Evolutionary conservation across 1,140 invertebrate genomes (phyloP).

Genomic region (Papilio machaon): DNA sequence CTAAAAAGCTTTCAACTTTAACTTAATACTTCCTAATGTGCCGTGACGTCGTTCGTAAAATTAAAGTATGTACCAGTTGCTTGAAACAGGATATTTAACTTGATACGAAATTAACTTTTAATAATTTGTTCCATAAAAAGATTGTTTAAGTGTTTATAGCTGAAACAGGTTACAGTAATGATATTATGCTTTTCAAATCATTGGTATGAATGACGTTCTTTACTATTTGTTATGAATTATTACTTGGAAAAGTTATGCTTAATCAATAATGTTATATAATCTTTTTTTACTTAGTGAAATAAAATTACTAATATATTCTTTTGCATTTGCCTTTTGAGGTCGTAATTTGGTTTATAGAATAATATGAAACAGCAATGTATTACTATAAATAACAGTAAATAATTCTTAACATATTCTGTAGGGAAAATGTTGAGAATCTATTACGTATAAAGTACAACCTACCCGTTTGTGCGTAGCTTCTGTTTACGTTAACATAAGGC

Average conservation of each 20-base stretch:
- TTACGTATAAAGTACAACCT: conserved; percentile 6
- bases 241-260: too few relatives aligned
- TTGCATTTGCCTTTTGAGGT: background rate
- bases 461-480: conserved; percentile 9
- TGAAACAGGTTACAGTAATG: background rate
- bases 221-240: too few relatives aligned
- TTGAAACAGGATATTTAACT: background rate
- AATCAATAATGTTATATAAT: too few relatives aligned
- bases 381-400: conserved; percentile 17
- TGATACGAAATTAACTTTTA: background rate
- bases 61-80: conserved; percentile 5
- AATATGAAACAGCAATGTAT: background rate
- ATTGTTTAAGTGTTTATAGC: background rate
- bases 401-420: background rate
- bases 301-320: background rate
- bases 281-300: background rate
- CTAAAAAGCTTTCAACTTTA: conserved; percentile 20
- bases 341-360: background rate
- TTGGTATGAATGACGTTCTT: background rate
- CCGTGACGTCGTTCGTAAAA: conserved; percentile 16
- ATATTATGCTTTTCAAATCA: background rate
- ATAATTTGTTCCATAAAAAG: background rate
- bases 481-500: conserved; percentile 22
- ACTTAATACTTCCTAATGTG: conserved; percentile 24
- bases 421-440: background rate